These are phyloP conservation scores for Triplophysa rosa DNA, from an alignment of 2,113 vertebrate genomes.

Conservation along the genomic window DNA sequence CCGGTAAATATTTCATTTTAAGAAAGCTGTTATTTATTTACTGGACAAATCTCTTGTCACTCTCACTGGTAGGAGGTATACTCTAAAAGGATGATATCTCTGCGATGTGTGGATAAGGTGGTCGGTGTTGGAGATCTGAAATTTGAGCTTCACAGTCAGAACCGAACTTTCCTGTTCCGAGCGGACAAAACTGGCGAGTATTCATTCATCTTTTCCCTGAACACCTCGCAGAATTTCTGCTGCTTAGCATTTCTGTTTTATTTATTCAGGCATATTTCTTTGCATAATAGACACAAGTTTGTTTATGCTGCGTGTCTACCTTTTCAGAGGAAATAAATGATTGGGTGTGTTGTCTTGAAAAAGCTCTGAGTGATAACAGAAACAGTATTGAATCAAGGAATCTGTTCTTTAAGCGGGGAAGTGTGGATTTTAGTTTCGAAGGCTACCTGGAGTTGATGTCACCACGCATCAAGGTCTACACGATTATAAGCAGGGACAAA, in stretches of 20 bases:
- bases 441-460: conserved; percentile 79
- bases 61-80: conserved; percentile 73
- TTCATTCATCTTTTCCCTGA: neutral
- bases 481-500: conserved; percentile 70
- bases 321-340: conserved; percentile 61
- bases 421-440: conserved; percentile 32
- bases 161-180: conserved; percentile 79
- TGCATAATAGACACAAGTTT: neutral
- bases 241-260: too few relatives aligned
- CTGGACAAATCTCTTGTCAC: neutral
- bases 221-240: neutral
- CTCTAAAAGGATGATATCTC: conserved; percentile 78
- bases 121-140: conserved; percentile 71
- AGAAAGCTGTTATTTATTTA: conserved; percentile 15
- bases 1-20: neutral
- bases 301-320: neutral
- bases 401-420: conserved; percentile 9
- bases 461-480: conserved; percentile 75
- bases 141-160: conserved; percentile 79
- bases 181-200: conserved; percentile 76
- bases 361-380: neutral
- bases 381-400: neutral
- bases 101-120: conserved; percentile 69
- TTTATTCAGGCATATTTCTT: too few relatives aligned
- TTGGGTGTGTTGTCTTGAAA: conserved; percentile 35